A percentile compares a stretch with the other conserved stretches of the same genome.
phyloP scores from a whole-genome alignment of 2,888 invertebrate species.

The Leucophora obtusa region DNA sequence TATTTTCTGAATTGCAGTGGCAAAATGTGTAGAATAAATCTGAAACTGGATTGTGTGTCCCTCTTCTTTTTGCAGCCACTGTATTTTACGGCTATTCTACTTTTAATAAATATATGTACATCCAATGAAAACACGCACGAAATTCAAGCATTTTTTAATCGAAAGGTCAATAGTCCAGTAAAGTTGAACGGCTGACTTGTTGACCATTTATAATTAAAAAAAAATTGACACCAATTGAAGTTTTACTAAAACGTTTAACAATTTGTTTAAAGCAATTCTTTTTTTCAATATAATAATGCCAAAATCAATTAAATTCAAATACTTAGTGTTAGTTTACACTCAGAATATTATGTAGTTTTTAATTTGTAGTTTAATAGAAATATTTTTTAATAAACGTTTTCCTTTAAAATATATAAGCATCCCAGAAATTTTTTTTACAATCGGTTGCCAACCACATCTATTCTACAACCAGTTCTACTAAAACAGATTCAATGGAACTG shows the following conservation, averaged over 20 bases:
- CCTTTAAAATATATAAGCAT: too few species aligned
- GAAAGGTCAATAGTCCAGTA: slow-evolving; percentile 49
- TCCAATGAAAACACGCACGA: not conserved
- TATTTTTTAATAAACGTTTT: too few species aligned
- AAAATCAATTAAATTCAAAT: slow-evolving; percentile 13
- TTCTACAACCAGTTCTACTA: too few species aligned
- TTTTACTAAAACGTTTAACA: not conserved
- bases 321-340: slow-evolving; percentile 3
- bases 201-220: slow-evolving; percentile 13
- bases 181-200: slow-evolving; percentile 27
- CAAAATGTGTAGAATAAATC: too few species aligned
- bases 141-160: not conserved
- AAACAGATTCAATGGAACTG: too few species aligned
- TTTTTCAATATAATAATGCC: not conserved
- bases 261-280: not conserved
- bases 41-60: too few species aligned
- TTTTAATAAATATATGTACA: not conserved
- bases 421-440: too few species aligned
- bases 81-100: not conserved
- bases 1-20: too few species aligned
- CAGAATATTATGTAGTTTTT: too few species aligned
- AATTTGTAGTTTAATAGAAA: too few species aligned
- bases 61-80: too few species aligned
- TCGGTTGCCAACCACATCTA: too few species aligned
- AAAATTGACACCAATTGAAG: slow-evolving; percentile 37